Evolutionary conservation across 2,797 vertebrate genomes (phyloP), one percentile per base, ranked within the genome.

Genomic region (Arrhamphus sclerolepis): DNA sequence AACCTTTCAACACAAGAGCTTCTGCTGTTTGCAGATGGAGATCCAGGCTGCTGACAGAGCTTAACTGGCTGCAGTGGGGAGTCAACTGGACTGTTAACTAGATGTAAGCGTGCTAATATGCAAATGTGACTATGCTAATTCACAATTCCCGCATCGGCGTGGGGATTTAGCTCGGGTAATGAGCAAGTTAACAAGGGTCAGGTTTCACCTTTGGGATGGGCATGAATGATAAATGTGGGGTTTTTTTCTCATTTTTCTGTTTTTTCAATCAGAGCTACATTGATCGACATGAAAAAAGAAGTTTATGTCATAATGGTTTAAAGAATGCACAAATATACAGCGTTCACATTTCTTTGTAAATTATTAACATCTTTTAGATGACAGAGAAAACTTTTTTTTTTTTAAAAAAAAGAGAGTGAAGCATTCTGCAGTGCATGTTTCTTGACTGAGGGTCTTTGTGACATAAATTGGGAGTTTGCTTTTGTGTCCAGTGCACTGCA

Each of bases 381-480:
- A 9, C 29, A 7, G 4, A 29, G 29, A 7, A 29, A 29, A 29
- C 2, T 29, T 29, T 1, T 29, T 29, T 29, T 29, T 29, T 29
- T 29, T n/a, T n/a, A n/a, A n/a, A n/a, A n/a, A n/a, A n/a, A 7
- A 26, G 6, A 34, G 2, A 10, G 6, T 20, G 42, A 71, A 70
- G 49, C 5, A 3, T 10, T 17, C 49, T 10, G 26, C 57, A 58
- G 74, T 13, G 42, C 51, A 62, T 71, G 61, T 57, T 70, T 74
- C 65, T 68, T 68, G 50, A 78, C 73, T 40, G 62, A 78, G 68
- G 54, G n/a, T 68, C 77, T 81, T 88, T 88, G 64, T 78, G 87
- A 84, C 89, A 86, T 82, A 88, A 89, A 83, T 78, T 80, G 78
- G 66, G 85, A 88, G 86, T 86, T 86, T 88, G 67, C 80, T 87